phyloP scores from a whole-genome alignment of 2,113 vertebrate genomes.

The Eurystomus gularis region DNA sequence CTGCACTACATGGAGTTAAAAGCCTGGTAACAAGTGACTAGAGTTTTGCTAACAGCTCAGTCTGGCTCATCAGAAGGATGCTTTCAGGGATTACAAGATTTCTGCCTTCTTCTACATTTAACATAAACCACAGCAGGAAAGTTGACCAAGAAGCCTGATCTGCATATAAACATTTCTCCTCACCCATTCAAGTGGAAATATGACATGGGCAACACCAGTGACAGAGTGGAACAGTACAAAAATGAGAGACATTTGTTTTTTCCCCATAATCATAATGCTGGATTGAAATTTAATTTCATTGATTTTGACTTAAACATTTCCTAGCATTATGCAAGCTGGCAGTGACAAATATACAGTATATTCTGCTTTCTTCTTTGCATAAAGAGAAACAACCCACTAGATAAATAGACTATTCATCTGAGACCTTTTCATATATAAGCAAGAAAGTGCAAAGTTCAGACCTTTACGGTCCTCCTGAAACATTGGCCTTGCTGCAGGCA shows the following conservation, averaged over 20 bases:
- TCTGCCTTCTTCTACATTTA: slow-evolving; percentile 22
- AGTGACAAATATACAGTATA: background rate
- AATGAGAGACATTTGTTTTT: background rate
- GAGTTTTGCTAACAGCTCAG: slow-evolving; percentile 5
- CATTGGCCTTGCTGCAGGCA: background rate
- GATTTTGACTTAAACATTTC: background rate
- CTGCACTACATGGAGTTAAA: slow-evolving; percentile 20
- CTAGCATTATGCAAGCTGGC: background rate
- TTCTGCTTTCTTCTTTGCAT: background rate
- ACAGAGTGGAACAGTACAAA: background rate
- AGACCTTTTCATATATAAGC: background rate
- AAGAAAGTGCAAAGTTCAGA: slow-evolving; percentile 8
- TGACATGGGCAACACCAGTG: background rate
- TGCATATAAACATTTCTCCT: background rate
- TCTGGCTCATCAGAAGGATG: slow-evolving; percentile 22
- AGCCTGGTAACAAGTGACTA: background rate
- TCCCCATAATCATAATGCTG: background rate
- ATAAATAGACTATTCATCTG: background rate
- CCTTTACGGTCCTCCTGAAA: background rate
- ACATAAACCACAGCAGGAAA: slow-evolving; percentile 29
- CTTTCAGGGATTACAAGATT: slow-evolving; percentile 34
- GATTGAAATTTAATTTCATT: background rate
- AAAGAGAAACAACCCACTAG: background rate
- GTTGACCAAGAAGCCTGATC: background rate
- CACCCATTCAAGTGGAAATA: background rate